Conservation (phyloP, 2,888 invertebrate species). For the Limnephilus lunatus region DNA sequence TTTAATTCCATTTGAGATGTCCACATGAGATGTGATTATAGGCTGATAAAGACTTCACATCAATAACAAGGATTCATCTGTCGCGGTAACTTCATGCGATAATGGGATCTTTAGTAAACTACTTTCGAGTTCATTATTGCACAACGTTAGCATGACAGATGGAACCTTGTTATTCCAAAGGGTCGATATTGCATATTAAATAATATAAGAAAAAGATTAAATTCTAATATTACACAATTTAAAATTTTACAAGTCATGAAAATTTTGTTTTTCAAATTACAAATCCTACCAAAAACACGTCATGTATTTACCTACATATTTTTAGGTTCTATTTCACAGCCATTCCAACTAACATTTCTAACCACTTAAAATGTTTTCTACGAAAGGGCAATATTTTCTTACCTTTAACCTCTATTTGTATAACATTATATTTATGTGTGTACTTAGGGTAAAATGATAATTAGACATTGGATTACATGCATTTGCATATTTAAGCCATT, state of each 20-base stretch:
- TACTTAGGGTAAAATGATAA: neutral
- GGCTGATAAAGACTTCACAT: neutral
- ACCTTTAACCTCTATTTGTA: neutral
- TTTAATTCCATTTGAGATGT: neutral
- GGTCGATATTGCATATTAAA: neutral
- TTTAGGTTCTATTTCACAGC: constrained; percentile 8
- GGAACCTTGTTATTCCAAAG: too few species aligned
- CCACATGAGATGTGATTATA: neutral
- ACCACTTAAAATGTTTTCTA: neutral
- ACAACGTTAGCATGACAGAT: too few species aligned
- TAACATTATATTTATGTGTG: constrained; percentile 2
- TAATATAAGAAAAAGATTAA: neutral
- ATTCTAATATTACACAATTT: neutral
- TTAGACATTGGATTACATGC: too few species aligned
- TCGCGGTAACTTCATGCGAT: too few species aligned
- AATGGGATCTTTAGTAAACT: too few species aligned
- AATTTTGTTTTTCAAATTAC: neutral
- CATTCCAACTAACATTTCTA: constrained; percentile 5
- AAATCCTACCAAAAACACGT: neutral
- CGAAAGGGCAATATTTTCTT: neutral
- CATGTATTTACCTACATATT: neutral
- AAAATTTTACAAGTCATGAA: neutral
- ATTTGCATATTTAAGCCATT: too few species aligned
- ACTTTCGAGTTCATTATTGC: too few species aligned
- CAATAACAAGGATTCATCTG: too few species aligned